These are phyloP conservation scores for Heliconius ethilla DNA, from an alignment of 2,888 invertebrate genomes.

Conservation along the genomic window DNA sequence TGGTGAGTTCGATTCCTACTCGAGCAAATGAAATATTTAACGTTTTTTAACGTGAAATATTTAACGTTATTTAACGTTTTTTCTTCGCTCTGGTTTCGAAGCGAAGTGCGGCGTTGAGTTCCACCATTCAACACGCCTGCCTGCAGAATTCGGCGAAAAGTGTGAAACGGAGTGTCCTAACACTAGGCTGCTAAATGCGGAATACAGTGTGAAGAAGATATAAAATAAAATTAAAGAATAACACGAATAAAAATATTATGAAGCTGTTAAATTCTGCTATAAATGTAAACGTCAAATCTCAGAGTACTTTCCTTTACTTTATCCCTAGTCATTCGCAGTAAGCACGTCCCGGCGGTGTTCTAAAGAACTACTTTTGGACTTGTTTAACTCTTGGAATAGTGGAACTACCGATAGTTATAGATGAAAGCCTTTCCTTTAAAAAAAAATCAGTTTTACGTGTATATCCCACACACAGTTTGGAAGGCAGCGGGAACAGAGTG, in stretches of 20 bases:
- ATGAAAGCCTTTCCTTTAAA: slow-evolving; percentile 47
- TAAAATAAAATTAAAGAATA: neutral
- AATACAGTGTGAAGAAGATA: neutral
- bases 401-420: slow-evolving; percentile 61
- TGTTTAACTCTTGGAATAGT: slow-evolving; percentile 67
- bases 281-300: slow-evolving; percentile 22
- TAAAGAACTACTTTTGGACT: slow-evolving; percentile 64
- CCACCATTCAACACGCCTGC: too few species aligned
- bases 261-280: slow-evolving; percentile 3
- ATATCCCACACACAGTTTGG: too few species aligned
- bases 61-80: too few species aligned
- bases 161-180: too few species aligned
- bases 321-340: slow-evolving; percentile 64
- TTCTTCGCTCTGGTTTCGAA: neutral
- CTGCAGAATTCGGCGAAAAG: too few species aligned
- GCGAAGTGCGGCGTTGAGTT: too few species aligned
- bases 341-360: slow-evolving; percentile 67
- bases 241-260: neutral
- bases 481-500: too few species aligned
- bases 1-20: too few species aligned
- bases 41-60: too few species aligned
- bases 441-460: too few species aligned
- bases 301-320: slow-evolving; percentile 46
- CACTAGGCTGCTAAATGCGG: too few species aligned
- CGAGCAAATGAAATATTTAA: too few species aligned